phyloP scores from a whole-genome alignment of 2,797 vertebrate genomes.

The Molossus alvarezi region DNA sequence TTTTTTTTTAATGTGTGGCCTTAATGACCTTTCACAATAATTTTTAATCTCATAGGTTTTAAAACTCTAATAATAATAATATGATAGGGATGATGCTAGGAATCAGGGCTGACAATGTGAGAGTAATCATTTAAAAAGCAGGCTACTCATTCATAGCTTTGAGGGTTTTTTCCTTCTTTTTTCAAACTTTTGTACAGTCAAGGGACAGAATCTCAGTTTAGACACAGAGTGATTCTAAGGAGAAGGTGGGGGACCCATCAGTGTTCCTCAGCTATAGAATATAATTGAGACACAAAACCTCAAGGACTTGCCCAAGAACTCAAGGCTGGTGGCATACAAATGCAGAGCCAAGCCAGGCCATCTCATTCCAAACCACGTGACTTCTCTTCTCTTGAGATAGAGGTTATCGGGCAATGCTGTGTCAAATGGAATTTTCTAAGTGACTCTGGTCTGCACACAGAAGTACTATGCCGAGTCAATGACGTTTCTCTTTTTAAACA shows the following conservation, averaged over 20 bases:
- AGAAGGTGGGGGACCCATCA: neutral
- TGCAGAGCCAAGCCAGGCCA: neutral
- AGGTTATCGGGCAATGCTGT: constrained; percentile 64
- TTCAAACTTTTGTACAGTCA: neutral
- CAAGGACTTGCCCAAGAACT: neutral
- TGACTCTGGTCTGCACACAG: constrained; percentile 80
- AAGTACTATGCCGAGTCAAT: constrained; percentile 81
- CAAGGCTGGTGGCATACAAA: neutral
- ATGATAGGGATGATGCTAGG: accelerated
- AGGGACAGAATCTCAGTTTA: neutral
- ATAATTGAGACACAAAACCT: neutral
- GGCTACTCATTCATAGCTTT: neutral
- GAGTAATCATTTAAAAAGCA: neutral
- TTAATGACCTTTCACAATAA: neutral
- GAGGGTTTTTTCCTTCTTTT: neutral
- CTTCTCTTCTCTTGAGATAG: constrained; percentile 71
- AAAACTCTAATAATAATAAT: neutral
- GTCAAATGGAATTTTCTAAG: constrained; percentile 84
- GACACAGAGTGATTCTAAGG: neutral
- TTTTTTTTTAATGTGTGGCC: neutral
- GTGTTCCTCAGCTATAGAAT: neutral
- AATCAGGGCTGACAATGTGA: accelerated
- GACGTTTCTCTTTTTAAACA: constrained; percentile 86
- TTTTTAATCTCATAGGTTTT: neutral
- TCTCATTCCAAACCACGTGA: neutral